A percentile compares a stretch with the other conserved stretches of the same genome.
Evolutionary conservation across 2,797 vertebrate genomes (phyloP).

Genomic region (Otolemur crassicaudatus): DNA sequence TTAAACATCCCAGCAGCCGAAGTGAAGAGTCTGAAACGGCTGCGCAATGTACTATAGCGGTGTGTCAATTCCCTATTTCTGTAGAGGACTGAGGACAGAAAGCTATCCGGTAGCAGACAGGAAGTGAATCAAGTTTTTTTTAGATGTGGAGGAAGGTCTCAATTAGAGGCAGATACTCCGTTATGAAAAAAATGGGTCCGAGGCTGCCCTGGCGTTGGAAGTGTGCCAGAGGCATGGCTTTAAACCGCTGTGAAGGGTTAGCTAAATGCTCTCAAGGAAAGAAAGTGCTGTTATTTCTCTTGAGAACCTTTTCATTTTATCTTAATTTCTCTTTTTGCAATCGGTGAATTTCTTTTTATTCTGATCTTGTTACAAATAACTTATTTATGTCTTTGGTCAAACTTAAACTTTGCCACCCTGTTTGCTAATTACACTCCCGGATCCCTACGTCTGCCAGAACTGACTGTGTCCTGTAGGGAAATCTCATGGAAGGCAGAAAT

Average conservation of each 20-base stretch:
- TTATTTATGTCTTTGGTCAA: neutral
- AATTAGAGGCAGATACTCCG: slow-evolving; percentile 36
- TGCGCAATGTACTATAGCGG: neutral
- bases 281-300: neutral
- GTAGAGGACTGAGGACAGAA: neutral
- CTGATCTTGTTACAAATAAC: slow-evolving; percentile 17
- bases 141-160: neutral
- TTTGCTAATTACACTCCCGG: neutral
- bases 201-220: slow-evolving; percentile 8
- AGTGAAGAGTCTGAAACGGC: neutral
- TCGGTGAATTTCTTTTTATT: slow-evolving; percentile 38
- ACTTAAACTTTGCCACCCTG: neutral
- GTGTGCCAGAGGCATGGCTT: neutral
- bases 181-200: neutral
- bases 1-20: neutral
- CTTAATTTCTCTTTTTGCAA: neutral
- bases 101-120: neutral
- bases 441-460: neutral
- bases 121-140: neutral
- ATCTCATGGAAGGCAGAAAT: neutral
- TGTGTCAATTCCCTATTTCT: neutral
- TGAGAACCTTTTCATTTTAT: neutral
- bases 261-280: neutral
- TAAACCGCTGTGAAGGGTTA: neutral
- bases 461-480: neutral